phyloP scores from a whole-genome alignment of 2,888 invertebrate genomes.

The Pristionchus entomophagus region DNA sequence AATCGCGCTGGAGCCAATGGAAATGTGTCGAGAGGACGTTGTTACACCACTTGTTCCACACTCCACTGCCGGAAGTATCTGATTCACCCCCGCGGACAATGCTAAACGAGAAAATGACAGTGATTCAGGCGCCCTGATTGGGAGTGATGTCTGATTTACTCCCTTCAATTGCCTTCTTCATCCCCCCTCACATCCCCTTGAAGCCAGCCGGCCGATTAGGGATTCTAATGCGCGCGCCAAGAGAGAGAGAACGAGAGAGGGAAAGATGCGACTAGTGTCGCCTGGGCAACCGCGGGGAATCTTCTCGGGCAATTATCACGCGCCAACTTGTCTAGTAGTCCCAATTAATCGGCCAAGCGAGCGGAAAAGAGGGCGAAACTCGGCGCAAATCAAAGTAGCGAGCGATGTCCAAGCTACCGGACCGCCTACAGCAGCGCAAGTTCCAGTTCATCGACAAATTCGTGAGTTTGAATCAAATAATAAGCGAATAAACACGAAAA shows the following conservation, averaged over 20 bases:
- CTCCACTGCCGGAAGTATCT: background rate
- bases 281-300: background rate
- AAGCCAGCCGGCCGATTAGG: background rate
- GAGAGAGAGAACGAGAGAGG: constrained; percentile 1
- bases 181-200: background rate
- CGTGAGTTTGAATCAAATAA: background rate
- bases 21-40: background rate
- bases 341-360: too few species aligned
- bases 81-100: background rate
- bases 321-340: background rate
- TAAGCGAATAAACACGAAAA: background rate
- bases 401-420: constrained; percentile 22
- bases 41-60: background rate
- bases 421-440: constrained; percentile 5
- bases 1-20: background rate
- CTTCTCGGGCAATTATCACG: background rate
- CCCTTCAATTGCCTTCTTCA: background rate
- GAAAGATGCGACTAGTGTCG: constrained; percentile 6
- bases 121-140: background rate
- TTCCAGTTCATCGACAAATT: constrained; percentile 35
- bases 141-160: background rate
- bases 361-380: background rate
- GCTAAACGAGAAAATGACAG: background rate
- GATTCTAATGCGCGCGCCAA: background rate
- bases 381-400: background rate